Base-by-base conservation (phyloP, 2,797 vertebrate species). In the Gymnoscopelus braueri region DNA sequence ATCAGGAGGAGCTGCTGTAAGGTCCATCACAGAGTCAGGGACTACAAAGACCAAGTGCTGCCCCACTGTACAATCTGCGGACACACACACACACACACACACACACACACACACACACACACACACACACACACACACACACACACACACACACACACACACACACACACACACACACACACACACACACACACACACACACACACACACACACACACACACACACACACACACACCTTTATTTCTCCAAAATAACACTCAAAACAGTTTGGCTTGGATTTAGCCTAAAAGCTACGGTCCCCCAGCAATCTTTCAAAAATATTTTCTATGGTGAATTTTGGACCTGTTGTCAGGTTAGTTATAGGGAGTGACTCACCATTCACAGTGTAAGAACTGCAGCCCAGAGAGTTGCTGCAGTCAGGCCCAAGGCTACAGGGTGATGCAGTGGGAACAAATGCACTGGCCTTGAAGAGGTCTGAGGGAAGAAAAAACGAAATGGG, bases 1-100 rank as follows among this genome's bases (percentile, higher is more conserved):
- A 65, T 44, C 29, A 1, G 51, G n/a, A 7, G 52, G 23, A 12
- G 15, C 13, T 8, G 72, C 49, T 10, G 74, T 55, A 35, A 81
- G 73, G 48, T 84, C 65, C 56, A 57, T 0, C 8, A 86, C 55
- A 53, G 63, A 79, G 50, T 77, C 65, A 2, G 86, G 83, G 61
- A 85, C 24, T 0, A 3, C 12, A 26, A 88, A 84, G 48, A 89
- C 19, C 1, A 87, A 73, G 72, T 72, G 23, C 32, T 67, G 53
- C 5, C 77, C 85, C 49, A 35, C 1, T 10, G 56, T 58, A 49
- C 80, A 87, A 3, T 75, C 87, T 88, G 80, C 63, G 23, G n/a
- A 39, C 39, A 10, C 5, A 35, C 26, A 29, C 4, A 5, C 3
- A 4, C 32, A 5, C 3, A 8, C 15, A 12, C 14, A 55, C 13